These are phyloP conservation scores for Metopia argyrocephala DNA, from an alignment of 2,888 invertebrate genomes.

Conservation along the genomic window DNA sequence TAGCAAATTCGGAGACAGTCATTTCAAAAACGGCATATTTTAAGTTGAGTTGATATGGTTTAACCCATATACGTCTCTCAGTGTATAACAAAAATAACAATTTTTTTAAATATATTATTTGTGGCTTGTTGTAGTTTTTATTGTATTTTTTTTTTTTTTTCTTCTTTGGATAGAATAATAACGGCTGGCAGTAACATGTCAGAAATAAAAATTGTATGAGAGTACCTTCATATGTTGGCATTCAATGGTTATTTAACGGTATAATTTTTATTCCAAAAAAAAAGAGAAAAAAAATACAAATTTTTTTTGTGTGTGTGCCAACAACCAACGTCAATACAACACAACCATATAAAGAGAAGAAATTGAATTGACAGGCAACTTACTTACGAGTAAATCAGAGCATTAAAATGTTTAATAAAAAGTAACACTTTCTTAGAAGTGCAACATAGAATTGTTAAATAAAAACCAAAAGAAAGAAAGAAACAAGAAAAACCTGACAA, in stretches of 20 bases:
- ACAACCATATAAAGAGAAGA: neutral
- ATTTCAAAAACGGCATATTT: too few species aligned
- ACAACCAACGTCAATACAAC: neutral
- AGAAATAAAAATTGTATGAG: slow-evolving; percentile 16
- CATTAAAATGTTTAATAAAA: neutral
- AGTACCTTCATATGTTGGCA: slow-evolving; percentile 33
- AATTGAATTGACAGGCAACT: neutral
- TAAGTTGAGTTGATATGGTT: too few species aligned
- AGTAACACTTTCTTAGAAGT: neutral
- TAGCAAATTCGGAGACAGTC: too few species aligned
- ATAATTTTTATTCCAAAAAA: slow-evolving; percentile 31
- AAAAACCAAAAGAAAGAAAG: too few species aligned
- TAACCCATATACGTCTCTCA: too few species aligned
- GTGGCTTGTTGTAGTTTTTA: slow-evolving; percentile 21
- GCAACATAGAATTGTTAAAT: too few species aligned
- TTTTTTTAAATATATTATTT: slow-evolving; percentile 12
- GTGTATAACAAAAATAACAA: too few species aligned
- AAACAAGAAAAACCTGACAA: neutral
- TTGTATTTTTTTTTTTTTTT: neutral
- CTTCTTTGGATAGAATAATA: slow-evolving; percentile 19
- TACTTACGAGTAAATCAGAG: neutral
- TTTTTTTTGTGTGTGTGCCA: slow-evolving; percentile 9
- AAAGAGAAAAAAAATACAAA: too few species aligned
- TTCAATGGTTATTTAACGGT: slow-evolving; percentile 40
- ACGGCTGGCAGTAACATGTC: slow-evolving; percentile 33